Evolutionary conservation across 2,797 vertebrate species (phyloP).

Genomic region (Falco naumanni): DNA sequence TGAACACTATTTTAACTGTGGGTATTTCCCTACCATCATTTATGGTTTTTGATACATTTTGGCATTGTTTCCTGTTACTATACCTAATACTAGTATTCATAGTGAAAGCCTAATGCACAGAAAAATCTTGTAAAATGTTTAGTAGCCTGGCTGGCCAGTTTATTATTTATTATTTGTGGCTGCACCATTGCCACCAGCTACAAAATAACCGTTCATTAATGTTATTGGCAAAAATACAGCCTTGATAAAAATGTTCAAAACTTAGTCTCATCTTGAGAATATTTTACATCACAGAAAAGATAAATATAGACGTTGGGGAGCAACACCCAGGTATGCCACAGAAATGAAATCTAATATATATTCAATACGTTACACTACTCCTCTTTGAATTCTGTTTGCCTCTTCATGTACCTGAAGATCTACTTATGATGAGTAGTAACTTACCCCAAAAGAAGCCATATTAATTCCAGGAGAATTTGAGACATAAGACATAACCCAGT

Average conservation of each 20-base stretch:
- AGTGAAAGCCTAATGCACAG: background rate
- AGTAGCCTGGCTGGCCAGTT: background rate
- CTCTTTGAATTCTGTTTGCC: background rate
- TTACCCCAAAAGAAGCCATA: background rate
- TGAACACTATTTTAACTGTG: background rate
- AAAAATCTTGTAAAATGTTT: background rate
- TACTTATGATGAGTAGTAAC: background rate
- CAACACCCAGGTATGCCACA: background rate
- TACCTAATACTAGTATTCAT: background rate
- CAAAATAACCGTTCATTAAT: background rate
- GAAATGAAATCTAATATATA: background rate
- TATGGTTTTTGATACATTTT: background rate
- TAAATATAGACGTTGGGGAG: background rate
- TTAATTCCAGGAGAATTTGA: background rate
- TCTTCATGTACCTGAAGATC: background rate
- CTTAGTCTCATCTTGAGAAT: background rate
- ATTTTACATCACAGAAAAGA: background rate
- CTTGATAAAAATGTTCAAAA: background rate
- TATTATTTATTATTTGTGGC: background rate
- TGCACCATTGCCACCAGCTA: background rate
- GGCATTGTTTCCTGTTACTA: background rate
- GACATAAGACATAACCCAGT: background rate
- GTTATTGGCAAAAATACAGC: background rate
- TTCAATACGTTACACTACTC: background rate
- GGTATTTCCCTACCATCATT: background rate